A percentile compares a stretch with the other conserved stretches of the same genome.
Conservation (phyloP, 1,140 invertebrate species). For the Rhizoglyphus robini region DNA sequence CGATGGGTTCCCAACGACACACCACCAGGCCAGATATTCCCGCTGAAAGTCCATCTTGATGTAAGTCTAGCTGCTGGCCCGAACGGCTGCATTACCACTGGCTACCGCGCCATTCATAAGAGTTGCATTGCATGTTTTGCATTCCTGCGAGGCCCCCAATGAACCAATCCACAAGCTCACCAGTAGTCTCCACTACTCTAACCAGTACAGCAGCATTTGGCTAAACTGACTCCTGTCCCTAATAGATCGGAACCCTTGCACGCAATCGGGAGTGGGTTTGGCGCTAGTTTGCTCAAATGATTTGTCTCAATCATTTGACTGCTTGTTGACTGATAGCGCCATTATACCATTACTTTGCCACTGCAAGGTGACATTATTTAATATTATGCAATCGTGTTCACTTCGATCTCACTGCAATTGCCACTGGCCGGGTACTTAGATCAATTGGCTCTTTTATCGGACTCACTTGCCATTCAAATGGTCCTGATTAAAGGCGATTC, state of each 20-base stretch:
- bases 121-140: too few species aligned
- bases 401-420: not conserved
- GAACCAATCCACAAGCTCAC: too few species aligned
- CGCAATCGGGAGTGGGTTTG: conserved; percentile 1
- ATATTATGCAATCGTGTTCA: too few species aligned
- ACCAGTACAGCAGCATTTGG: too few species aligned
- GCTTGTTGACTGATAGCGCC: not conserved
- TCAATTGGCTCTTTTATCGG: not conserved
- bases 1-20: conserved; percentile 26
- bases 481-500: too few species aligned
- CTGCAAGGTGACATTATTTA: too few species aligned
- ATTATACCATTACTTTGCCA: too few species aligned
- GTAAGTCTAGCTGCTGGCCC: too few species aligned
- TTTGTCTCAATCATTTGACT: not conserved
- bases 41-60: conserved; percentile 25
- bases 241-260: conserved; percentile 11
- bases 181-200: too few species aligned
- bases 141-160: too few species aligned
- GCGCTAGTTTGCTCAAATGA: not conserved
- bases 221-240: not conserved
- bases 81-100: too few species aligned
- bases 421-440: not conserved
- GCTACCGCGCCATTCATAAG: too few species aligned
- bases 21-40: conserved; percentile 26
- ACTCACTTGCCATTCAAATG: not conserved